Evolutionary conservation across 2,797 vertebrate genomes (phyloP).

Genomic region (Peromyscus eremicus): DNA sequence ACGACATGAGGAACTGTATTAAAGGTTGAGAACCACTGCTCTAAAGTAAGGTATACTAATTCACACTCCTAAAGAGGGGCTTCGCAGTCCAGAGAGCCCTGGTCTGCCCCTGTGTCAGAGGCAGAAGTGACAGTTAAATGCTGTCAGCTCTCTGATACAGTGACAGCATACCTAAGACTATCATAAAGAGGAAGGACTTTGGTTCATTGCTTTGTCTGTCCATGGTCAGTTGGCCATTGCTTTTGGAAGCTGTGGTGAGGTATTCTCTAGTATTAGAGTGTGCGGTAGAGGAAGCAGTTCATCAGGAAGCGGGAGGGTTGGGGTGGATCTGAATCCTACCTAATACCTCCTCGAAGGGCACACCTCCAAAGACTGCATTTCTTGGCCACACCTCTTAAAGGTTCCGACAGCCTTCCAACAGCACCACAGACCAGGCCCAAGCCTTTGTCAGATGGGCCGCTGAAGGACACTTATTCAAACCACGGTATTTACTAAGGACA

Average conservation of each 20-base stretch:
- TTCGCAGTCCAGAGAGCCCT: background rate
- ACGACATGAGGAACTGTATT: too few species aligned
- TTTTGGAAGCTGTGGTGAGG: background rate
- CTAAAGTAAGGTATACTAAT: background rate
- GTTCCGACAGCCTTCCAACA: background rate
- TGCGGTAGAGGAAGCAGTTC: background rate
- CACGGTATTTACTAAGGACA: background rate
- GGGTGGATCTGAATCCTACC: background rate
- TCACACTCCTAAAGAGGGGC: background rate
- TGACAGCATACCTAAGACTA: background rate
- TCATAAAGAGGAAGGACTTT: background rate
- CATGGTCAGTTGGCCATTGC: background rate
- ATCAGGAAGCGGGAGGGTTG: background rate
- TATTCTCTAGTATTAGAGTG: background rate
- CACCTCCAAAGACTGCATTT: background rate
- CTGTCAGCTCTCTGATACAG: background rate
- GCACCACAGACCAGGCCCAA: background rate
- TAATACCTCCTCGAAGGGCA: background rate
- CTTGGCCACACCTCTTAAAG: background rate
- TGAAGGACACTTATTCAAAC: background rate
- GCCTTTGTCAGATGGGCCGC: background rate
- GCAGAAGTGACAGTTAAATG: background rate
- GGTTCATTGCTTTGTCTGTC: background rate
- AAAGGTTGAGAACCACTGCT: background rate
- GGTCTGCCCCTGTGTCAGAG: background rate